These are phyloP conservation scores for Pica pica DNA, from an alignment of 2,113 vertebrate genomes.

Conservation along the genomic window DNA sequence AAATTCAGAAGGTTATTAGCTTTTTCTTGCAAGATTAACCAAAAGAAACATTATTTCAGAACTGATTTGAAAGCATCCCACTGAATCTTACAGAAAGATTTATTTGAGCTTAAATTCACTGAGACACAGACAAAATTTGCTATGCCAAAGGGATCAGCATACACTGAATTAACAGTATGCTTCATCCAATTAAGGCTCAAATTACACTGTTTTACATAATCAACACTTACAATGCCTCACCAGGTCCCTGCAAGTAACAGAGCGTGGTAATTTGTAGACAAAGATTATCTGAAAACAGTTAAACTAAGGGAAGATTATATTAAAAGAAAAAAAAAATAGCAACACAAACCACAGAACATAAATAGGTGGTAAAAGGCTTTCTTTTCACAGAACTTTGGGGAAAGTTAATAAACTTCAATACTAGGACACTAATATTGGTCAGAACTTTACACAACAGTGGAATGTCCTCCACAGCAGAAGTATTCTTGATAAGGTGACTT, in stretches of 20 bases:
- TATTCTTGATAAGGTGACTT: background rate
- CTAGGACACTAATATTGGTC: background rate
- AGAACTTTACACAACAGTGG: background rate
- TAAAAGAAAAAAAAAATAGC: background rate
- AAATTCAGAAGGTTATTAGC: background rate
- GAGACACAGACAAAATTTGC: background rate
- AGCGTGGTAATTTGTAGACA: background rate
- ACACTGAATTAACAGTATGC: background rate
- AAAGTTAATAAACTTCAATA: background rate
- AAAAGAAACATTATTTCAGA: background rate
- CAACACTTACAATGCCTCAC: background rate
- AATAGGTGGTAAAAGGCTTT: background rate
- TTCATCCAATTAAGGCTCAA: background rate
- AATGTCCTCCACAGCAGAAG: background rate
- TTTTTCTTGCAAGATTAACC: background rate
- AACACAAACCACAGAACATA: background rate
- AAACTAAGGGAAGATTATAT: background rate
- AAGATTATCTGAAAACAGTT: background rate
- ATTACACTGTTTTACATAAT: background rate
- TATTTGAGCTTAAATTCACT: background rate
- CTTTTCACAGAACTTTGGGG: background rate
- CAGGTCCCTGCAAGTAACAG: background rate
- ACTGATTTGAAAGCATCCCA: background rate
- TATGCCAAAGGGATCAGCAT: background rate
- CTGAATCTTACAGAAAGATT: background rate